Evolutionary conservation across 2,888 invertebrate genomes (phyloP), one percentile per base, ranked within the genome.

Genomic region (Myopa tessellatipennis): DNA sequence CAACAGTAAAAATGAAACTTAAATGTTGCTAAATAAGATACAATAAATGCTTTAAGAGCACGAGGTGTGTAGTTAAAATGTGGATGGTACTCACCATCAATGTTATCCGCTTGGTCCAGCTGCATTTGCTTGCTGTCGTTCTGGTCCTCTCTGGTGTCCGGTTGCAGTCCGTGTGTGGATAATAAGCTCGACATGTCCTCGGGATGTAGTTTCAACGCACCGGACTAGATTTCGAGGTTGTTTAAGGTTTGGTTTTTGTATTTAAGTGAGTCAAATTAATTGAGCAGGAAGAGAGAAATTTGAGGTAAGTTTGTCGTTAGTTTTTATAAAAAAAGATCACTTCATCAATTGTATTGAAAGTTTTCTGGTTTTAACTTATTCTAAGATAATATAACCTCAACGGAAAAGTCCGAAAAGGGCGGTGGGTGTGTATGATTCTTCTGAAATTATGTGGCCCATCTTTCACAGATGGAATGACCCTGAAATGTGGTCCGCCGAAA

Each of bases 61-160:
- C 36, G 65, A 65, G 8, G 8, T 36, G 34, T 5, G 2, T 55
- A 26, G 26, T 16, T 16, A 38, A 38, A 38, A 8, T 50, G 61
- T 38, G 55, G 14, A 26, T 8, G 16, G 81, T 83, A 91, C 94
- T 94, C 90, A 94, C 94, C 94, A 89, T 94, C 94, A 86, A 94
- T 93, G 85, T 93, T 92, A 90, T 94, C 94, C 80, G 93, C 91
- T 86, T 93, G 92, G 89, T 94, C 94, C 65, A 93, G 92, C 82
- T 93, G 92, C 81, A 93, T 90, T 82, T 91, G 89, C 79, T 90
- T 89, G 80, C 85, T 84, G 82, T 90, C 89, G 82, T 88, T 90
- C 91, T 91, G 87, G 91, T 91, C 83, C 88, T 91, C 87, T 92
- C 93, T 84, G 84, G 92, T 90, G 78, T 89, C 89, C 52, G 87